Conservation (phyloP, 1,140 invertebrate genomes). For the Meloidogyne floridensis region DNA sequence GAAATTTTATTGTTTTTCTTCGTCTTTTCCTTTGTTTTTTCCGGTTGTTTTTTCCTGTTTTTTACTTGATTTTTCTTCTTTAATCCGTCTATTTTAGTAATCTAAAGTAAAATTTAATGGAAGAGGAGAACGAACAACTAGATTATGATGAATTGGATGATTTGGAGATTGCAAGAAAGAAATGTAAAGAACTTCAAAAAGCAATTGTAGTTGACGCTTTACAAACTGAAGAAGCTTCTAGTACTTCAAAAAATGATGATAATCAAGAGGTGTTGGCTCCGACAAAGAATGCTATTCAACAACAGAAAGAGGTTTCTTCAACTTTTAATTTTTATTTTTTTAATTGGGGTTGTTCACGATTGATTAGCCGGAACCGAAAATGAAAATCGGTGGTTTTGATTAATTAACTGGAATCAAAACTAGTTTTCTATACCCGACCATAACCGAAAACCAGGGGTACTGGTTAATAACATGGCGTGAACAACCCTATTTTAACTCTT, state of each 20-base stretch:
- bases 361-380: too few relatives aligned
- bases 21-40: too few relatives aligned
- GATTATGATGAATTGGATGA: conserved; percentile 4
- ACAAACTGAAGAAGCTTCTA: not conserved
- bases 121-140: not conserved
- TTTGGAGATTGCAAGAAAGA: not conserved
- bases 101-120: not conserved
- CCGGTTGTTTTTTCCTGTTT: too few relatives aligned
- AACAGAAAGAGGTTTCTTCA: not conserved
- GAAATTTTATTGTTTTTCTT: too few relatives aligned
- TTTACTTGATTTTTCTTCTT: too few relatives aligned
- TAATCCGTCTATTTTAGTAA: not conserved
- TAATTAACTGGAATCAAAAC: too few relatives aligned
- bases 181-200: not conserved
- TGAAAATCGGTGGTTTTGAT: too few relatives aligned
- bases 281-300: not conserved
- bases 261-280: not conserved
- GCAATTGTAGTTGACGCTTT: not conserved
- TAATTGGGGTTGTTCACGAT: not conserved
- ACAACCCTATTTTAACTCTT: too few relatives aligned
- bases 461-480: too few relatives aligned
- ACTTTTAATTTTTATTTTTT: not conserved
- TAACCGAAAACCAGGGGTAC: too few relatives aligned
- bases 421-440: too few relatives aligned
- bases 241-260: not conserved